Conservation (phyloP, 2,888 invertebrate genomes). For the Acanthacorydalis orientalis region DNA sequence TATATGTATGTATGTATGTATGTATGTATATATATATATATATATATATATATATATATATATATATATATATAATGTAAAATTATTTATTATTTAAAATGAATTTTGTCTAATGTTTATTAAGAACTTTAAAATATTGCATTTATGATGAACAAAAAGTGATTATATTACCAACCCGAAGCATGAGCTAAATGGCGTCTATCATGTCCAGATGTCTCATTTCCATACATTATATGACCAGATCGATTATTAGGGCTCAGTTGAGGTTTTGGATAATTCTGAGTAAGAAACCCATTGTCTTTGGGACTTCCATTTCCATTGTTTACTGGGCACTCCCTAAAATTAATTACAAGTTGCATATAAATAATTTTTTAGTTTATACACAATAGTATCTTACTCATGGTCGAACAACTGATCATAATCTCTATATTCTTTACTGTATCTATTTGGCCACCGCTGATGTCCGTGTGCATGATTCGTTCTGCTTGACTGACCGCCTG, state of each 20-base stretch:
- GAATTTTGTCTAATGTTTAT: too few species aligned
- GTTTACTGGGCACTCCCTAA: constrained; percentile 22
- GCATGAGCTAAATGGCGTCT: background rate
- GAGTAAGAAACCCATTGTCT: constrained; percentile 21
- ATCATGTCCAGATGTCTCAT: constrained; percentile 21
- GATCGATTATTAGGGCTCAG: constrained; percentile 23
- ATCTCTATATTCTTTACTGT: constrained; percentile 26
- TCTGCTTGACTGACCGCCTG: constrained; percentile 22
- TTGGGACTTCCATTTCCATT: constrained; percentile 23
- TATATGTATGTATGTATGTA: too few species aligned
- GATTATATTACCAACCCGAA: background rate
- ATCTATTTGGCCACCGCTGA: constrained; percentile 25
- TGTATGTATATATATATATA: too few species aligned
- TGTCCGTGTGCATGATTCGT: constrained; percentile 23
- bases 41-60: too few species aligned
- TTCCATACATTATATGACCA: constrained; percentile 22
- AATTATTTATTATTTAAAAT: too few species aligned
- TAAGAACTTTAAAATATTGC: too few species aligned
- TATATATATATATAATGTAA: too few species aligned
- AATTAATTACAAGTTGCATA: constrained; percentile 3
- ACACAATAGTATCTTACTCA: constrained; percentile 15
- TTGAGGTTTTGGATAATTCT: constrained; percentile 26
- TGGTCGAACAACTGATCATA: constrained; percentile 24
- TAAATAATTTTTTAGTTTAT: background rate
- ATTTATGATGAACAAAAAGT: background rate